Evolutionary conservation across 2,888 invertebrate species (phyloP), one percentile per base, ranked within the genome.

Genomic region (Nineta flava): DNA sequence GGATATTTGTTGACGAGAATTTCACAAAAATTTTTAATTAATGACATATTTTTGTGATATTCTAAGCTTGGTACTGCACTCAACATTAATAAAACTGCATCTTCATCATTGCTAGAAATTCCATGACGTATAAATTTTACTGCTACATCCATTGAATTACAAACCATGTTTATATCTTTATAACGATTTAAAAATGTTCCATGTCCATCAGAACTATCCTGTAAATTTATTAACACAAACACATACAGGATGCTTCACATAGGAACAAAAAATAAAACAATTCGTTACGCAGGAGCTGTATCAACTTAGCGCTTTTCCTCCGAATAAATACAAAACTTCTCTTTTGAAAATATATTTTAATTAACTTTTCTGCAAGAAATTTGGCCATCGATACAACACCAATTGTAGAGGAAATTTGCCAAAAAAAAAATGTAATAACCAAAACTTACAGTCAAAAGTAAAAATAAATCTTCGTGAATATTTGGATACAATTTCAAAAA

Each of bases 31-130:
- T 68, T 71, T 48, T 65, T 67, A 40, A 82, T 63, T 57, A 74
- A 70, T 26, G 59, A 61, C 41, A 74, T 67, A 62, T 73, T 75
- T 61, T 72, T 69, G 59, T 80, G 78, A 56, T 78, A 72, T 51
- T 77, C 72, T 34, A 82, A 61, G 52, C 74, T 70, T 1, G 73
- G 66, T 42, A 79, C 63, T 0, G 77, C 72, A 26, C 70, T 67
- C 54, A 73, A 70, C 19, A 79, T 72, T 38, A 67, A 62, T 43
- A 55, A 61, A 2, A 79, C 61, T 26, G 71, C 65, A 57, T 63
- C 63, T 49, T 53, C 53, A n/a, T 59, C 56, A 12, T 58, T 55
- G n/a, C 60, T 51, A 19, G 59, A 55, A 46, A 60, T 57, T 42
- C 62, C 56, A 50, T 65, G 61, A 57, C 67, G 67, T 31, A 73